Evolutionary conservation across 1,140 invertebrate genomes (phyloP).

Genomic region (Cotesia vestalis): DNA sequence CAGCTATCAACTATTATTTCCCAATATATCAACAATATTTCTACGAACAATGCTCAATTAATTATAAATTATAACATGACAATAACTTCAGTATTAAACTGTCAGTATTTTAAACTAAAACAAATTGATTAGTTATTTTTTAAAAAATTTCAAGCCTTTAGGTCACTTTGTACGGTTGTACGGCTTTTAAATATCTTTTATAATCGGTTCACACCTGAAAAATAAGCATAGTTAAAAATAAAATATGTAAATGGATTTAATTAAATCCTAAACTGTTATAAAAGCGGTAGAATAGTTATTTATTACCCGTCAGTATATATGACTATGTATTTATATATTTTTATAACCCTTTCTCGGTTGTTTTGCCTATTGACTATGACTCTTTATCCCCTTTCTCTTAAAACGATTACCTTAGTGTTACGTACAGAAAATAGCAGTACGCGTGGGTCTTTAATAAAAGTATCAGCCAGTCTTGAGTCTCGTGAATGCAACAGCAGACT

Average conservation of each 20-base stretch:
- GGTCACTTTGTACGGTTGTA: too few species aligned
- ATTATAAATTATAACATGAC: too few species aligned
- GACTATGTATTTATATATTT: background rate
- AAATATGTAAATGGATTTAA: too few species aligned
- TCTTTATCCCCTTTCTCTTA: constrained; percentile 1
- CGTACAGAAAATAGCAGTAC: background rate
- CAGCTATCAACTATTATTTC: background rate
- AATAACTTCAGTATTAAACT: too few species aligned
- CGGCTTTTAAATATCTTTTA: too few species aligned
- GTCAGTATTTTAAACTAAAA: too few species aligned
- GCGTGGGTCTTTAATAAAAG: constrained; percentile 16
- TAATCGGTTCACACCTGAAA: too few species aligned
- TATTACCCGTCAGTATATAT: background rate
- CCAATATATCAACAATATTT: background rate
- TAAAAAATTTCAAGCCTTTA: too few species aligned
- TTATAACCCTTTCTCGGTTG: constrained; percentile 17
- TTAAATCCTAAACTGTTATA: too few species aligned
- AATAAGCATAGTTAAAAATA: too few species aligned
- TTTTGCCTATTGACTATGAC: background rate
- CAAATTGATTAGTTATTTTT: too few species aligned
- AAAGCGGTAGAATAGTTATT: background rate
- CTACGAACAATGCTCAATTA: too few species aligned
- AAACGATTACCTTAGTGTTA: constrained; percentile 22
- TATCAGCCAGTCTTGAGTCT: constrained; percentile 3
- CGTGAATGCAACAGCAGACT: constrained; percentile 20